Base-by-base conservation (phyloP, 2,113 vertebrate genomes). In the Thalassarche chlororhynchos region DNA sequence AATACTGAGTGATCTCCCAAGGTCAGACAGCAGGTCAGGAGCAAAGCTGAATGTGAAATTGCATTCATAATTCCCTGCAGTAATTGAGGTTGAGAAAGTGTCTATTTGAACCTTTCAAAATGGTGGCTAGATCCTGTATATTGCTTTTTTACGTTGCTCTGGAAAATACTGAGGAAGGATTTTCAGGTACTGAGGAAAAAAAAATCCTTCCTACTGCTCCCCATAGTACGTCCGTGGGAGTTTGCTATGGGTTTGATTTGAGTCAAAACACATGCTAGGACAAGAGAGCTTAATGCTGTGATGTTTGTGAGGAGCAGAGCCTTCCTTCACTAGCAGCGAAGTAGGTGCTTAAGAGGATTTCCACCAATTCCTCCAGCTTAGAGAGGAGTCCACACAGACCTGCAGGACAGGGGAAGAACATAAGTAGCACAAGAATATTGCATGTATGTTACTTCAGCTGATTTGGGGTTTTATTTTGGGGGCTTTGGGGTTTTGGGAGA, bases 181-280 rank as follows among this genome's bases (percentile, higher is more conserved):
- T 89, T 82, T 62, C 36, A 51, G 29, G 5, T 34, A 44, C 17
- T 25, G 69, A 47, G 57, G 24, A 44, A 44, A 32, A 52, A 54
- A 14, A 32, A 23, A 4, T 44, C n/a, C 3, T 18, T 51, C 9
- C 20, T 61, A 2, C 13, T 78, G 46, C 9, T 92, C 7, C 36
- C 12, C 0, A 5, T 86, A 0, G 0, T 34, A 2, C 6, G 21
- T 8, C 40, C 40, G 26, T 21, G 42, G 25, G 12, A 32, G n/a
- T 42, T 84, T 66, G 19, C 38, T 64, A 0, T 7, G 49, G 21
- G 21, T 34, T 54, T 70, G n/a, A 2, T 75, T 52, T 54, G 52
- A 14, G 32, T 28, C 0, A 0, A 60, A 61, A 9, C 10, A 14
- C 6, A 2, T n/a, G 32, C 32, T 70, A 17, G 31, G 47, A 31